These are phyloP conservation scores for Coenonympha glycerion DNA, from an alignment of 2,888 invertebrate genomes.

Conservation along the genomic window DNA sequence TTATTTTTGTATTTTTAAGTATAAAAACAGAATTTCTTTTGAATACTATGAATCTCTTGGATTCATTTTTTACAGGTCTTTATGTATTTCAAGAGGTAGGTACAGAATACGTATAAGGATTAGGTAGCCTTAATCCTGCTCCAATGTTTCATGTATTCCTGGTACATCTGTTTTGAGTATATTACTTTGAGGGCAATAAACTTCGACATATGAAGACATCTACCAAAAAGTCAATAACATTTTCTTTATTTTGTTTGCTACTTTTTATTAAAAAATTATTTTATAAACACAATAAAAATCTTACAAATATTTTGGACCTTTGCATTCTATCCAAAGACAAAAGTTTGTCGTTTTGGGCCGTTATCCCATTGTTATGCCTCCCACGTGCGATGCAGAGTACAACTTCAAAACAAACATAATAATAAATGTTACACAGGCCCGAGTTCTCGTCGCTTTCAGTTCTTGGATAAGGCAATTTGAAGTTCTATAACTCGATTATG, in stretches of 20 bases:
- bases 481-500: constrained; percentile 8
- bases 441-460: constrained; percentile 8
- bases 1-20: no score
- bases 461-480: constrained; percentile 6
- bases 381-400: not conserved
- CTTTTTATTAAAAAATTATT: not conserved
- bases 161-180: no score
- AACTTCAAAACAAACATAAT: constrained; percentile 8
- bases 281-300: not conserved
- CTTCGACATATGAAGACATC: not conserved
- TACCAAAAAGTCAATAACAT: not conserved
- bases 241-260: not conserved
- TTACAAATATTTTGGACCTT: not conserved
- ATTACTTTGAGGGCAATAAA: no score
- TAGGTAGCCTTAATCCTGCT: no score
- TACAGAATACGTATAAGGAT: no score
- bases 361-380: constrained; percentile 7
- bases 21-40: no score
- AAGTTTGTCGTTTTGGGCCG: constrained; percentile 2
- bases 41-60: no score
- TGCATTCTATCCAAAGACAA: not conserved
- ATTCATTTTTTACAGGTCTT: no score
- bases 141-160: no score
- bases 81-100: no score
- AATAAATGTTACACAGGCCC: constrained; percentile 6